Evolutionary conservation across 2,113 vertebrate species (phyloP).

Genomic region (Anhinga rufa): DNA sequence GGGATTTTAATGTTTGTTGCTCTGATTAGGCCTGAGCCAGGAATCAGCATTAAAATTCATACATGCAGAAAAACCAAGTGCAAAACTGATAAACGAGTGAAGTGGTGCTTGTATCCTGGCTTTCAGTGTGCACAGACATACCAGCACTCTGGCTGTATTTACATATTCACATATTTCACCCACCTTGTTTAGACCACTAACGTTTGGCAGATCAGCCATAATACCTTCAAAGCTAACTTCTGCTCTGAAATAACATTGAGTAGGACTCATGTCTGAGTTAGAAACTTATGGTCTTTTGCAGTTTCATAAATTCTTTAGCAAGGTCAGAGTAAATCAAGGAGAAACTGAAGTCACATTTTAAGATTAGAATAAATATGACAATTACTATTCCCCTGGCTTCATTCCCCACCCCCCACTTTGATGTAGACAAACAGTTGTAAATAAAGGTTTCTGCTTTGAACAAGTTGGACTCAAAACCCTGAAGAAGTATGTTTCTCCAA

Average conservation of each 20-base stretch:
- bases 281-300: not conserved
- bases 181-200: not conserved
- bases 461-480: not conserved
- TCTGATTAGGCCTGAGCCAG: not conserved
- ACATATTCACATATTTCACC: not conserved
- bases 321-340: not conserved
- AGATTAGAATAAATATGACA: not conserved
- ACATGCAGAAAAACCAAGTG: rapidly evolving
- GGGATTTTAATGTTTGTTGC: not conserved
- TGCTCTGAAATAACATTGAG: not conserved
- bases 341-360: not conserved
- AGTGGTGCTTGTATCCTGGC: not conserved
- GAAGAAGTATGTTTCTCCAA: not conserved
- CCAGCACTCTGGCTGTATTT: not conserved
- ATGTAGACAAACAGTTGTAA: not conserved
- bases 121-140: not conserved
- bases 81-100: not conserved
- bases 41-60: not conserved
- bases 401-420: not conserved
- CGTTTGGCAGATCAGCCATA: not conserved
- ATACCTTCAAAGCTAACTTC: not conserved
- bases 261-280: not conserved
- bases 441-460: not conserved
- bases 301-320: not conserved
- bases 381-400: not conserved